Evolutionary conservation across 1,140 invertebrate species (phyloP), one percentile per base, ranked within the genome.

Genomic region (Sitobion miscanthi): DNA sequence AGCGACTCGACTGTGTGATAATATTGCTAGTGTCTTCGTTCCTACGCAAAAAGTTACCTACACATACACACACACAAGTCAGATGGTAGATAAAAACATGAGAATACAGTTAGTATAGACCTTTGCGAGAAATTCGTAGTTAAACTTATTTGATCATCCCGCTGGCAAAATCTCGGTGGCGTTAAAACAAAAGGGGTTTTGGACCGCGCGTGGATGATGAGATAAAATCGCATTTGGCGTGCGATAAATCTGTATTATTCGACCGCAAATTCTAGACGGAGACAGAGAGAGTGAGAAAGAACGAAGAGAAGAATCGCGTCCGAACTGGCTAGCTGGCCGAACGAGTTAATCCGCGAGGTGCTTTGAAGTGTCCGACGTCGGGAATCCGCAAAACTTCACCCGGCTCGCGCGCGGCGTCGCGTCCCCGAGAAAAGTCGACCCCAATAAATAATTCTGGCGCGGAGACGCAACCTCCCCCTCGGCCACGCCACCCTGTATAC

Each of bases 221-320:
- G 91, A 92, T 92, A 92, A 92, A 83, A 92, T 92, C 91, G 91
- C 91, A 92, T 92, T 92, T 92, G 91, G 69, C 91, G 47, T 47
- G 77, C 91, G 91, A 92, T 92, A 92, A 92, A 92, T 92, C 91
- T 92, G 91, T 92, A 92, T 92, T 92, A 92, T 92, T 92, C 90
- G 91, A 25, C 91, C 45, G 35, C 49, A 25, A 25, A 35, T 1
- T 30, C 62, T 14, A 77, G 2, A 77, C 14, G 30, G 62, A n/a
- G n/a, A n/a, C 30, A 20, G 62, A 77, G 23, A 77, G 30, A n/a
- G 62, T 17, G 49, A 52, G 49, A 17, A 14, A 77, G 83, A 85
- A 85, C 45, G 21, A 45, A 77, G 62, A 77, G 62, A 77, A 86
- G 85, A 86, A 54, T n/a, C 47, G 90, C 42, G 45, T n/a, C n/a